A percentile compares a stretch with the other conserved stretches of the same genome.
Evolutionary conservation across 2,113 vertebrate species (phyloP).

Genomic region (Ciconia maguari): DNA sequence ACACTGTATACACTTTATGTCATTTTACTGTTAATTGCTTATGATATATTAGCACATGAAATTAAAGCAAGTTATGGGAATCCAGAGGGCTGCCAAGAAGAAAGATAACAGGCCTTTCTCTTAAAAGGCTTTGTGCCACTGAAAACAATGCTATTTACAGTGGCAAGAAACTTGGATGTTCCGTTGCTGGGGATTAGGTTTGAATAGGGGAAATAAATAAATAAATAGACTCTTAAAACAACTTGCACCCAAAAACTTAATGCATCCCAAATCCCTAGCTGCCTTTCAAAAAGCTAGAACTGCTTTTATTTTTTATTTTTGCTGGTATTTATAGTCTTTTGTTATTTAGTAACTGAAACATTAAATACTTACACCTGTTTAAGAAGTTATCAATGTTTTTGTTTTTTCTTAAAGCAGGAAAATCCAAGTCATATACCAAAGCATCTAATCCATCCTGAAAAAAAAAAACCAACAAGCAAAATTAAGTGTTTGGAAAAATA

Average conservation of each 20-base stretch:
- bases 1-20: background rate
- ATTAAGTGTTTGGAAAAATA: slow-evolving; percentile 6
- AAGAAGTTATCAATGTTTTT: slow-evolving; percentile 99
- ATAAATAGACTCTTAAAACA: background rate
- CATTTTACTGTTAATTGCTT: background rate
- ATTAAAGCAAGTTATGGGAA: background rate
- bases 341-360: background rate
- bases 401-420: slow-evolving; percentile 98
- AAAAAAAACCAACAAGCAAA: background rate
- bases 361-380: slow-evolving; percentile 95
- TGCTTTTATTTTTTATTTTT: background rate
- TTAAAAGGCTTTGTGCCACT: background rate
- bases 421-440: slow-evolving; percentile 98
- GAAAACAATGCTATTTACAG: background rate
- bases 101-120: background rate
- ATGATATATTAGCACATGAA: background rate
- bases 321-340: background rate
- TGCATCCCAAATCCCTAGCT: background rate
- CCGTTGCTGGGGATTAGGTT: background rate
- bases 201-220: background rate
- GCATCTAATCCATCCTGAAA: slow-evolving; percentile 95
- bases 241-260: background rate
- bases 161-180: background rate
- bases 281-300: background rate
- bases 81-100: background rate